Percentiles rank a stretch among this genome's conserved stretches.
These are phyloP conservation scores for Crossocerus cetratus DNA, from an alignment of 2,888 invertebrate species.

Conservation along the genomic window DNA sequence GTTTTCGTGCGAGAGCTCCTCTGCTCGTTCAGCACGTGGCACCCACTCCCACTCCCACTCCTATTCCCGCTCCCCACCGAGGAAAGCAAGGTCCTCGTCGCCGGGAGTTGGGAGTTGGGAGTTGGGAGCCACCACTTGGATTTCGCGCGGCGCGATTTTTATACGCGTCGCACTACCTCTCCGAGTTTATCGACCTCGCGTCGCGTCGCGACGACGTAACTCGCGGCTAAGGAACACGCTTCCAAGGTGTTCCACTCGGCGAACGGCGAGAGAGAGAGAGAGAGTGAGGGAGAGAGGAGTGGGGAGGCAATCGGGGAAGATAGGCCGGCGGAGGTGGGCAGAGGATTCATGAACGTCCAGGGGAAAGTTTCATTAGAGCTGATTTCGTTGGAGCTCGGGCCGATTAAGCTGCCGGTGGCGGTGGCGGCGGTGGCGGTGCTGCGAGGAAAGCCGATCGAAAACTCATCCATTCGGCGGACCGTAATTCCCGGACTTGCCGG, in stretches of 20 bases:
- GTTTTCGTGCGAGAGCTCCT: not conserved
- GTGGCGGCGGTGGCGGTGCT: too few relatives aligned
- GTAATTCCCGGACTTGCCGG: conserved; percentile 12
- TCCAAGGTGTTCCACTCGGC: not conserved
- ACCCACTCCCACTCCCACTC: not conserved
- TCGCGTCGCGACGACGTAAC: conserved; percentile 1
- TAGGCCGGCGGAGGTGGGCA: conserved; percentile 19
- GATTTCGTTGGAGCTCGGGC: conserved; percentile 47
- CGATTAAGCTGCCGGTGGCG: conserved; percentile 28
- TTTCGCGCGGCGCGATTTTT: conserved; percentile 1
- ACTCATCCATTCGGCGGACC: conserved; percentile 14
- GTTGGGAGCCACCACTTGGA: not conserved
- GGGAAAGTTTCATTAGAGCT: conserved; percentile 55
- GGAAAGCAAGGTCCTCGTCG: not conserved
- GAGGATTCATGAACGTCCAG: conserved; percentile 38
- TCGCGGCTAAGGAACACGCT: conserved; percentile 2
- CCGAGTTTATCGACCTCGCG: conserved; percentile 3
- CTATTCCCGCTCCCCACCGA: not conserved
- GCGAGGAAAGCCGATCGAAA: conserved; percentile 27
- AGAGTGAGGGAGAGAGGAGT: not conserved
- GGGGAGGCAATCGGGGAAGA: not conserved
- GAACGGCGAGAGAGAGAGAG: not conserved
- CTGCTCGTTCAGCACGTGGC: not conserved
- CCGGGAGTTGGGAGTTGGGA: too few relatives aligned
- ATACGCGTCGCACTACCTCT: not conserved